Percentiles rank a stretch among this genome's conserved stretches.
Evolutionary conservation across 2,797 vertebrate genomes (phyloP).

Genomic region (Liasis olivaceus): DNA sequence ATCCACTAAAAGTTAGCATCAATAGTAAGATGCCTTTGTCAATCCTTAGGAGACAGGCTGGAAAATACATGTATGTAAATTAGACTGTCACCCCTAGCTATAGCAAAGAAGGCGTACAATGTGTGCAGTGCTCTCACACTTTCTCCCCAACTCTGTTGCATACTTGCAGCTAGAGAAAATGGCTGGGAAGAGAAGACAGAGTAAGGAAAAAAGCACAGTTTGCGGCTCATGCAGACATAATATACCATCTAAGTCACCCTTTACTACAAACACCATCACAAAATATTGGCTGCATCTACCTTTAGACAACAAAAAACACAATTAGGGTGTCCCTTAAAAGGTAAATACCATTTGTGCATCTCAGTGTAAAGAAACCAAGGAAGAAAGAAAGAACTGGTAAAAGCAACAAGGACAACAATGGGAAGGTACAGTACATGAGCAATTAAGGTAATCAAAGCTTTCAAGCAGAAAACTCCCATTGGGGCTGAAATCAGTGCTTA

Average conservation of each 20-base stretch:
- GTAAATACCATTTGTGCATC: slow-evolving; percentile 3
- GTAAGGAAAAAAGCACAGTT: background rate
- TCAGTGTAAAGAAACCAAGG: slow-evolving; percentile 8
- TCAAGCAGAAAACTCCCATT: background rate
- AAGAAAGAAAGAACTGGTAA: background rate
- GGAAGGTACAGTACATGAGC: background rate
- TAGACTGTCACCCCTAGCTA: background rate
- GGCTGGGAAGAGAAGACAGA: background rate
- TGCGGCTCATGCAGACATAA: background rate
- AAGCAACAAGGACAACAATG: background rate
- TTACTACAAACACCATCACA: slow-evolving; percentile 1
- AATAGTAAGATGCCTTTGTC: background rate
- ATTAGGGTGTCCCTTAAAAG: background rate
- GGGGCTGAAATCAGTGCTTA: slow-evolving; percentile 3
- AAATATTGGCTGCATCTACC: background rate
- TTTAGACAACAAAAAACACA: background rate
- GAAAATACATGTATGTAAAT: background rate
- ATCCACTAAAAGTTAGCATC: background rate
- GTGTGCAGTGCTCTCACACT: background rate
- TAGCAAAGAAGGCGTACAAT: background rate
- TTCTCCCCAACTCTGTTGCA: background rate
- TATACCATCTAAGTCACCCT: background rate
- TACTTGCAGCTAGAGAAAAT: background rate
- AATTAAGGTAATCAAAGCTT: background rate
- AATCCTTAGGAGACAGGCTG: background rate